These are phyloP conservation scores for Oegoconia quadripuncta DNA, from an alignment of 2,888 invertebrate species.

Conservation along the genomic window DNA sequence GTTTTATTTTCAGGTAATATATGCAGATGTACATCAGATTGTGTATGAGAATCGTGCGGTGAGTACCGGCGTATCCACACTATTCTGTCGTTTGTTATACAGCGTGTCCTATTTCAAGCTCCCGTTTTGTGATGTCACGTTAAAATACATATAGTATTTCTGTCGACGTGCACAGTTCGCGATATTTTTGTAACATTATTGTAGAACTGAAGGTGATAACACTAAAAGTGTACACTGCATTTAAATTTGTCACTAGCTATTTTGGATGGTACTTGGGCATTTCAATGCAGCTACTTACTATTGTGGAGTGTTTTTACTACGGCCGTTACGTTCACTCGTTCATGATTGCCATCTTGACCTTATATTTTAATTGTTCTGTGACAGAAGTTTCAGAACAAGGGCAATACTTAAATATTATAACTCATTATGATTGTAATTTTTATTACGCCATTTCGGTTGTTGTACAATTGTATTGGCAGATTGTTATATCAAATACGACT, in stretches of 20 bases:
- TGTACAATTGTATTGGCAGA: too few species aligned
- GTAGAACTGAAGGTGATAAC: conserved; percentile 68
- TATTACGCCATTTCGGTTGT: too few species aligned
- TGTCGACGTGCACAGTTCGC: conserved; percentile 47
- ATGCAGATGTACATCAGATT: conserved; percentile 28
- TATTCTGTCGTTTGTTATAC: conserved; percentile 27
- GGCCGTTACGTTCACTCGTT: too few species aligned
- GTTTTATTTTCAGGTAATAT: conserved; percentile 62
- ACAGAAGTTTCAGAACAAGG: too few species aligned
- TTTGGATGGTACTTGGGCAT: conserved; percentile 53
- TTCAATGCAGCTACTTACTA: conserved; percentile 57
- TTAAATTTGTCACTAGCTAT: conserved; percentile 67
- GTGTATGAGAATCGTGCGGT: conserved; percentile 14
- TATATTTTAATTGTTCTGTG: too few species aligned
- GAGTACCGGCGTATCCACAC: conserved; percentile 34
- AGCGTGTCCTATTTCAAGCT: conserved; percentile 43
- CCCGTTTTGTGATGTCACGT: conserved; percentile 44
- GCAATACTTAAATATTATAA: too few species aligned
- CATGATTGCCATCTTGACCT: too few species aligned
- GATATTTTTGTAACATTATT: conserved; percentile 64
- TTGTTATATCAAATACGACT: too few species aligned
- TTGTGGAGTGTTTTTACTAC: conserved; percentile 19
- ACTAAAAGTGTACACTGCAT: conserved; percentile 51
- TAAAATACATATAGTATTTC: conserved; percentile 55
- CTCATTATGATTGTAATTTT: too few species aligned